Evolutionary conservation across 2,888 invertebrate species (phyloP).

Genomic region (Rhopalosiphum nymphaeae): DNA sequence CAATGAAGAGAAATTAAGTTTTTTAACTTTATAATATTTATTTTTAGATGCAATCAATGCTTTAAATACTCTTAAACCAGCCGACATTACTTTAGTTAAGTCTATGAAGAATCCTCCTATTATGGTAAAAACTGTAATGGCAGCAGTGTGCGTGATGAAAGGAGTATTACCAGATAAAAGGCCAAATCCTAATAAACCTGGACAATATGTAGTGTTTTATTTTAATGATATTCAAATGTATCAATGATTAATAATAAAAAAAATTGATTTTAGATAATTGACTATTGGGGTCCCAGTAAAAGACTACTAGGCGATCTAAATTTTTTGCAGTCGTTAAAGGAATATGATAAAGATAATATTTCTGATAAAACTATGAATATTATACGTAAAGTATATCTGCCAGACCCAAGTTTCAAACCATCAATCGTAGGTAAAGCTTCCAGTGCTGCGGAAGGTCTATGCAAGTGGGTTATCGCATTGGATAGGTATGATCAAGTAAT

Average conservation of each 20-base stretch:
- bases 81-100: slow-evolving; percentile 87
- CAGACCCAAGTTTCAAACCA: slow-evolving; percentile 84
- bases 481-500: slow-evolving; percentile 89
- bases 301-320: slow-evolving; percentile 84
- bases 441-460: slow-evolving; percentile 92
- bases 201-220: slow-evolving; percentile 69
- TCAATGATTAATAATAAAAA: neutral
- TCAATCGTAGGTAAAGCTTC: slow-evolving; percentile 88
- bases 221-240: neutral
- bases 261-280: slow-evolving; percentile 74
- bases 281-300: slow-evolving; percentile 90
- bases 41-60: slow-evolving; percentile 74
- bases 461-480: slow-evolving; percentile 92
- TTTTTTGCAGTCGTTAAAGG: slow-evolving; percentile 81
- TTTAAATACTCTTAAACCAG: slow-evolving; percentile 86
- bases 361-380: slow-evolving; percentile 79
- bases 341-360: slow-evolving; percentile 89
- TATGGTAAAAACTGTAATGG: slow-evolving; percentile 86
- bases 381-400: slow-evolving; percentile 81
- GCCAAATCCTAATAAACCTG: slow-evolving; percentile 76
- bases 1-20: neutral
- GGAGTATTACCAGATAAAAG: slow-evolving; percentile 82
- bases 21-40: neutral
- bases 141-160: slow-evolving; percentile 88
- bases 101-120: slow-evolving; percentile 90